phyloP scores from a whole-genome alignment of 2,888 invertebrate genomes.

The Lasius fuliginosus region DNA sequence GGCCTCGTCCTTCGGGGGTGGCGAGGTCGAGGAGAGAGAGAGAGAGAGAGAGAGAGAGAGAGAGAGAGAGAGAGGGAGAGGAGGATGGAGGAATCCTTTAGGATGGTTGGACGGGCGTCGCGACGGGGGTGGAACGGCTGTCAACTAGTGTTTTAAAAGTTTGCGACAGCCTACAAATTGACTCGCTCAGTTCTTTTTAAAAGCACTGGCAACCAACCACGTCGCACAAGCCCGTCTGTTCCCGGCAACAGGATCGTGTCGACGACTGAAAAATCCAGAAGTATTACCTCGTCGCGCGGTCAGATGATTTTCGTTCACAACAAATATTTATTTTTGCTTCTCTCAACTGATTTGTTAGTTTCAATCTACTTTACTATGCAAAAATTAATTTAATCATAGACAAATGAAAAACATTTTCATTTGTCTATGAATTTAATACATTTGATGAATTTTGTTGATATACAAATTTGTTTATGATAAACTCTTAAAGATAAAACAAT shows the following conservation, averaged over 20 bases:
- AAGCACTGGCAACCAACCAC: constrained; percentile 84
- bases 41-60: constrained; percentile 34
- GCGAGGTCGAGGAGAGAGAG: constrained; percentile 42
- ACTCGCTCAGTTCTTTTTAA: constrained; percentile 86
- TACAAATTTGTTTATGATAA: background rate
- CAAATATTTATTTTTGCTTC: constrained; percentile 16
- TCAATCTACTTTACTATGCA: background rate
- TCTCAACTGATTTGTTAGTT: background rate
- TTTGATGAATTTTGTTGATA: background rate
- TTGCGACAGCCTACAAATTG: constrained; percentile 87
- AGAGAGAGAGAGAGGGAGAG: constrained; percentile 25
- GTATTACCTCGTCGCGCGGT: constrained; percentile 17
- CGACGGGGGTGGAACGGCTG: constrained; percentile 78
- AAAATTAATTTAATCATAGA: constrained; percentile 7
- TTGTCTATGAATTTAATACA: background rate
- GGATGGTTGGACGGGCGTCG: constrained; percentile 74
- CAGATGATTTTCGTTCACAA: constrained; percentile 18
- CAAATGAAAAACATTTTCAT: too few species aligned
- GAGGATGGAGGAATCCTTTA: constrained; percentile 73
- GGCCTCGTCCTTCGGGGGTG: constrained; percentile 65
- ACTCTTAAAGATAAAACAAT: background rate
- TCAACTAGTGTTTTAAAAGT: constrained; percentile 87
- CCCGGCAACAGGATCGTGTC: constrained; percentile 63
- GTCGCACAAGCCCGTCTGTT: constrained; percentile 72
- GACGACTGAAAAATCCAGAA: constrained; percentile 51